phyloP scores from a whole-genome alignment of 2,888 invertebrate species.

The Andrena fulva region DNA sequence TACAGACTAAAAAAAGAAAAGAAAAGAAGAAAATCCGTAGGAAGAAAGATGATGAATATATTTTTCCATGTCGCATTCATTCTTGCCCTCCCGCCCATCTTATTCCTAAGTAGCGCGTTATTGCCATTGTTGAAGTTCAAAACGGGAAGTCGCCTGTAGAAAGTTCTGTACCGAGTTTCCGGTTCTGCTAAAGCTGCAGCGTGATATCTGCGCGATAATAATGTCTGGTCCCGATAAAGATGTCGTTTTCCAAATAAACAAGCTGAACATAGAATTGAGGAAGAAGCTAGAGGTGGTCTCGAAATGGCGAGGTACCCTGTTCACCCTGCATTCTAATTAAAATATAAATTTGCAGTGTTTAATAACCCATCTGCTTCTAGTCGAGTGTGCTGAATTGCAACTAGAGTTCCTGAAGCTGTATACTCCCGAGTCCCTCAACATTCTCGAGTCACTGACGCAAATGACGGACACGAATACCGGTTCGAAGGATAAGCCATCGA shows the following conservation, averaged over 20 bases:
- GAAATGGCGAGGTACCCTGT: conserved; percentile 63
- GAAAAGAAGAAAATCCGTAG: too few species aligned
- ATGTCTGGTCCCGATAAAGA: conserved; percentile 40
- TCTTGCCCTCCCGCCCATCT: too few species aligned
- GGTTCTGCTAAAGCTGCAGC: too few species aligned
- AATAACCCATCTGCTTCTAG: conserved; percentile 49
- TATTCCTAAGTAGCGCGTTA: too few species aligned
- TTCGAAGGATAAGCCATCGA: not conserved
- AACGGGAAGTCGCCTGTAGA: too few species aligned
- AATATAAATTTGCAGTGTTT: not conserved
- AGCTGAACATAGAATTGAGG: conserved; percentile 60
- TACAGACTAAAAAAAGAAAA: too few species aligned
- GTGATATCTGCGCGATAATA: not conserved
- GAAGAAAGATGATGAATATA: too few species aligned
- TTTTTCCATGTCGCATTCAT: too few species aligned
- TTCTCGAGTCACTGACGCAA: conserved; percentile 62
- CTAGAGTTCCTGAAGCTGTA: conserved; percentile 67
- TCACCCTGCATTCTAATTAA: not conserved
- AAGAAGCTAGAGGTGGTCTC: conserved; percentile 69
- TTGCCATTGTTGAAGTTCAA: too few species aligned
- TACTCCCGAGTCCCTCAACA: conserved; percentile 62
- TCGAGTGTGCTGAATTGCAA: conserved; percentile 70
- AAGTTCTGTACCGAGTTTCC: too few species aligned
- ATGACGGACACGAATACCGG: not conserved
- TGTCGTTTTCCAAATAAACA: conserved; percentile 20